Evolutionary conservation across 2,797 vertebrate species (phyloP).

Genomic region (Denticeps clupeoides): DNA sequence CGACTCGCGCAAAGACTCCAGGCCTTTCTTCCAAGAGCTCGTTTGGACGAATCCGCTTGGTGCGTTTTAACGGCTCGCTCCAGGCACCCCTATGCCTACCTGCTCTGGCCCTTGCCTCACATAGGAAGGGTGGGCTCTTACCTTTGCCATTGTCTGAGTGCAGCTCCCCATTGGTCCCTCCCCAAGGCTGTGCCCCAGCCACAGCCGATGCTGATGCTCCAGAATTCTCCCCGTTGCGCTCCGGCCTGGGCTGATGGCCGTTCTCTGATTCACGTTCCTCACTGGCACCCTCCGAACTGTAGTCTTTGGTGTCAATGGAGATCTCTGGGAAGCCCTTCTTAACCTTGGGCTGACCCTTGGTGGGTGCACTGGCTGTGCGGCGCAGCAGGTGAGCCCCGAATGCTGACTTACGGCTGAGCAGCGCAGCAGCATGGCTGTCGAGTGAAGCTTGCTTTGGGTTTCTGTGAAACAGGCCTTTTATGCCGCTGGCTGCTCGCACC

Average conservation of each 20-base stretch:
- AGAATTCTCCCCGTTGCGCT: constrained; percentile 30
- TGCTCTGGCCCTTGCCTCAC: constrained; percentile 29
- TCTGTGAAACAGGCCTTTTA: constrained; percentile 98
- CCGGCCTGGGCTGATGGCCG: constrained; percentile 35
- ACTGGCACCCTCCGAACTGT: constrained; percentile 68
- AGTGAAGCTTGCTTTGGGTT: constrained; percentile 95
- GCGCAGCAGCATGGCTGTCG: constrained; percentile 98
- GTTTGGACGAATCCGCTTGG: constrained; percentile 55
- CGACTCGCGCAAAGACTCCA: constrained; percentile 65
- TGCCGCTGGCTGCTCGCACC: constrained; percentile 82
- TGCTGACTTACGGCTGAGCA: constrained; percentile 77
- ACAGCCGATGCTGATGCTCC: constrained; percentile 26
- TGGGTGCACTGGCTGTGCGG: constrained; percentile 90
- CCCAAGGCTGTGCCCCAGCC: constrained; percentile 38
- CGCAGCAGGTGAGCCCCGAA: constrained; percentile 87
- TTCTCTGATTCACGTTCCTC: constrained; percentile 65
- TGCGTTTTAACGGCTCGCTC: constrained; percentile 69
- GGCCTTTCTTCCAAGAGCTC: constrained; percentile 47
- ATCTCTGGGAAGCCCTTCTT: constrained; percentile 82
- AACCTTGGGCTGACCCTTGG: constrained; percentile 84
- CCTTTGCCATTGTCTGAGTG: constrained; percentile 72
- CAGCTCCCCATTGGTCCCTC: constrained; percentile 58
- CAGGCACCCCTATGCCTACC: constrained; percentile 41
- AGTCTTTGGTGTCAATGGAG: constrained; percentile 73
- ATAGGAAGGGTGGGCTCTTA: constrained; percentile 63